Evolutionary conservation across 1,140 invertebrate genomes (phyloP).

Genomic region (Bombus fervidus): DNA sequence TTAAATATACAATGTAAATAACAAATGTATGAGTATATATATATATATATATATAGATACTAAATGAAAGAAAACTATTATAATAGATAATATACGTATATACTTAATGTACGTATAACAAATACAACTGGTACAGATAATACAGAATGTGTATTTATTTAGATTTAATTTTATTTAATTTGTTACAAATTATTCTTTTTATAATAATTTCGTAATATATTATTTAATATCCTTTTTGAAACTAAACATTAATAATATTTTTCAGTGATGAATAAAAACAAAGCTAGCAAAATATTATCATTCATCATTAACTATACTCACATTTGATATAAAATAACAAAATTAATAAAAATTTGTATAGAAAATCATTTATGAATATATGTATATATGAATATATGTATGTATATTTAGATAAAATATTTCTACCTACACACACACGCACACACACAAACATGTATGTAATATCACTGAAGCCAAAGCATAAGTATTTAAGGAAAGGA

Average conservation of each 20-base stretch:
- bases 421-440: not conserved
- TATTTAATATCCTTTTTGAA: too few species aligned
- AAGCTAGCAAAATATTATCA: not conserved
- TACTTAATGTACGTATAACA: not conserved
- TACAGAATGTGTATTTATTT: not conserved
- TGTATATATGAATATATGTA: too few species aligned
- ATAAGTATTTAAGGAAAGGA: not conserved
- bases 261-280: not conserved
- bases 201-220: not conserved
- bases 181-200: not conserved
- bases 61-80: slow-evolving; percentile 6
- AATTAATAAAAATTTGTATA: not conserved
- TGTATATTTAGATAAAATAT: not conserved
- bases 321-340: not conserved
- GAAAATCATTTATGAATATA: not conserved
- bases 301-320: not conserved
- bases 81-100: slow-evolving; percentile 8
- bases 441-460: not conserved
- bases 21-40: not conserved
- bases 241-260: too few species aligned
- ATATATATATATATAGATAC: not conserved
- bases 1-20: not conserved
- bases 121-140: slow-evolving; percentile 10
- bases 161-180: not conserved
- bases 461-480: too few species aligned